Percentiles rank a stretch among this genome's conserved stretches.
Evolutionary conservation across 2,888 invertebrate genomes (phyloP).

Genomic region (Lacanobia wlatinum): DNA sequence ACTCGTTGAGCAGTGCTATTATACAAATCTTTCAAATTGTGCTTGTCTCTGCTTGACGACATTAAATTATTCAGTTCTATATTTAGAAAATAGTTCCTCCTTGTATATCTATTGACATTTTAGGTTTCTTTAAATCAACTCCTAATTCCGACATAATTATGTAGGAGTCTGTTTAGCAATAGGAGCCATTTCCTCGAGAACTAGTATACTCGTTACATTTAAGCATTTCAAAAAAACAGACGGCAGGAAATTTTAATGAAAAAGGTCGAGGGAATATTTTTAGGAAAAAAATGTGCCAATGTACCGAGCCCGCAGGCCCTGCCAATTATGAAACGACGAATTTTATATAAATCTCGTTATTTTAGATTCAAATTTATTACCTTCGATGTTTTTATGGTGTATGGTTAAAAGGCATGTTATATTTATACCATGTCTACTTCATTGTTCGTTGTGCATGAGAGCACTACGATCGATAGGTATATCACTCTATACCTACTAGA

Average conservation of each 20-base stretch:
- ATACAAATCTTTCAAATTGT: not conserved
- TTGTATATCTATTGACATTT: not conserved
- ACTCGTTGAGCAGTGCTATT: not conserved
- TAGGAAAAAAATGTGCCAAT: conserved; percentile 6
- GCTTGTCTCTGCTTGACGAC: not conserved
- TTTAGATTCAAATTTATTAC: not conserved
- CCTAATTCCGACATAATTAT: not conserved
- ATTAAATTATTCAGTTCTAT: not conserved
- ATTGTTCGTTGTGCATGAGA: not conserved
- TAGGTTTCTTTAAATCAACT: not conserved
- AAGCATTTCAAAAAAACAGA: not conserved
- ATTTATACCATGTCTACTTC: not conserved
- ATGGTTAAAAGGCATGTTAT: not conserved
- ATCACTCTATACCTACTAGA: too few species aligned
- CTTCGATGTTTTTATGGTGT: conserved; percentile 2
- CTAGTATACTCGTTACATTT: not conserved
- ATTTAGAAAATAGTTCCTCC: not conserved
- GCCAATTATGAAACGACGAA: conserved; percentile 19
- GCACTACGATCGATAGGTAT: too few species aligned
- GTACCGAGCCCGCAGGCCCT: conserved; percentile 22
- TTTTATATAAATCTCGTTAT: conserved; percentile 10
- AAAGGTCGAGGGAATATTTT: conserved; percentile 3
- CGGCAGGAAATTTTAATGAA: not conserved
- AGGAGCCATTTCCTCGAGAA: not conserved
- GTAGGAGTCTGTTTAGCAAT: not conserved